phyloP scores from a whole-genome alignment of 2,113 vertebrate species.

The Brachypodius melanocephalos region DNA sequence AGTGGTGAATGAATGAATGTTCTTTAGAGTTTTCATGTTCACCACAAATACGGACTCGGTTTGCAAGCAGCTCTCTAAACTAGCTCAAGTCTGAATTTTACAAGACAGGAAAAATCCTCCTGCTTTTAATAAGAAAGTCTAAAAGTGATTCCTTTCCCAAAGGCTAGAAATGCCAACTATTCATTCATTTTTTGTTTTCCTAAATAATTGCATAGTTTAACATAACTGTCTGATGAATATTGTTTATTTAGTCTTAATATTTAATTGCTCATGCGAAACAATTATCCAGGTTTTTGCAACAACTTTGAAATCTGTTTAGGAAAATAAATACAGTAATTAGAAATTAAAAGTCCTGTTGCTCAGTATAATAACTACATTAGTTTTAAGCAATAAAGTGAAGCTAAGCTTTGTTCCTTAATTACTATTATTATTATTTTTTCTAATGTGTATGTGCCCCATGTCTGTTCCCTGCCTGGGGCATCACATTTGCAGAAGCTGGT shows the following conservation, averaged over 20 bases:
- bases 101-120: not conserved
- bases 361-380: slow-evolving; percentile 38
- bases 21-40: not conserved
- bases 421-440: slow-evolving; percentile 30
- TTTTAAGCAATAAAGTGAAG: slow-evolving; percentile 46
- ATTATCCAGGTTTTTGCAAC: slow-evolving; percentile 41
- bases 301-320: slow-evolving; percentile 58
- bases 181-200: slow-evolving; percentile 48
- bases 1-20: not conserved
- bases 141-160: not conserved
- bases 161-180: not conserved
- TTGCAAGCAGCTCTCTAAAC: not conserved
- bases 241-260: slow-evolving; percentile 57
- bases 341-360: slow-evolving; percentile 48
- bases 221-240: slow-evolving; percentile 48
- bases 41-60: accelerated
- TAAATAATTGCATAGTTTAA: slow-evolving; percentile 41
- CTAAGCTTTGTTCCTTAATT: slow-evolving; percentile 53
- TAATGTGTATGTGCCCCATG: not conserved
- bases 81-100: not conserved
- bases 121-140: not conserved
- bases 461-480: slow-evolving; percentile 21
- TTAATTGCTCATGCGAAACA: slow-evolving; percentile 54
- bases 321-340: slow-evolving; percentile 64
- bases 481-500: slow-evolving; percentile 26